These are phyloP conservation scores for Eutrigla gurnardus DNA, from an alignment of 2,797 vertebrate species.

Conservation along the genomic window DNA sequence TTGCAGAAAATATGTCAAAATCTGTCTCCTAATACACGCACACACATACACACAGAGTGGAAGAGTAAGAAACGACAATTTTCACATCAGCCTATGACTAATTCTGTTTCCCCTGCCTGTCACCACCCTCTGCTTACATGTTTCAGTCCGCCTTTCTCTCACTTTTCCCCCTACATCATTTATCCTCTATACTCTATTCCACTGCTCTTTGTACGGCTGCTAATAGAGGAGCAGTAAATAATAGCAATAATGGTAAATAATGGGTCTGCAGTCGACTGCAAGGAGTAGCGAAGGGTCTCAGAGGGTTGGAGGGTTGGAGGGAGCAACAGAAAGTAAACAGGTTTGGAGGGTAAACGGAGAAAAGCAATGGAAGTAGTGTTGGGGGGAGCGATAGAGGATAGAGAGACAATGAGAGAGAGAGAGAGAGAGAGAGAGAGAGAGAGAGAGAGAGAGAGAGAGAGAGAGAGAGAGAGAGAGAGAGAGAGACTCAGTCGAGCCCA, in stretches of 20 bases:
- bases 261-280: slow-evolving; percentile 58
- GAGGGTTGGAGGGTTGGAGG: slow-evolving; percentile 28
- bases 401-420: not conserved
- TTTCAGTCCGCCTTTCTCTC: slow-evolving; percentile 36
- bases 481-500: slow-evolving; percentile 28
- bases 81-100: slow-evolving; percentile 73
- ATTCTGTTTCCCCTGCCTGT: slow-evolving; percentile 67
- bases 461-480: not conserved
- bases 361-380: slow-evolving; percentile 26
- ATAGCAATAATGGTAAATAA: slow-evolving; percentile 67
- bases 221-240: slow-evolving; percentile 63
- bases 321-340: slow-evolving; percentile 25
- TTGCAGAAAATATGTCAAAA: slow-evolving; percentile 44
- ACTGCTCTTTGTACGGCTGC: slow-evolving; percentile 38
- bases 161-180: slow-evolving; percentile 14
- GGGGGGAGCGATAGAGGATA: not conserved
- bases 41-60: slow-evolving; percentile 8
- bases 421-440: not conserved
- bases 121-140: slow-evolving; percentile 54
- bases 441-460: slow-evolving; percentile 15
- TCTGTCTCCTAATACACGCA: slow-evolving; percentile 20
- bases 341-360: slow-evolving; percentile 35
- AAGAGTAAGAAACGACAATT: slow-evolving; percentile 43
- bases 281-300: slow-evolving; percentile 38
- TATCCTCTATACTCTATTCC: slow-evolving; percentile 23